phyloP scores from a whole-genome alignment of 2,888 invertebrate genomes.

The Ormia ochracea region DNA sequence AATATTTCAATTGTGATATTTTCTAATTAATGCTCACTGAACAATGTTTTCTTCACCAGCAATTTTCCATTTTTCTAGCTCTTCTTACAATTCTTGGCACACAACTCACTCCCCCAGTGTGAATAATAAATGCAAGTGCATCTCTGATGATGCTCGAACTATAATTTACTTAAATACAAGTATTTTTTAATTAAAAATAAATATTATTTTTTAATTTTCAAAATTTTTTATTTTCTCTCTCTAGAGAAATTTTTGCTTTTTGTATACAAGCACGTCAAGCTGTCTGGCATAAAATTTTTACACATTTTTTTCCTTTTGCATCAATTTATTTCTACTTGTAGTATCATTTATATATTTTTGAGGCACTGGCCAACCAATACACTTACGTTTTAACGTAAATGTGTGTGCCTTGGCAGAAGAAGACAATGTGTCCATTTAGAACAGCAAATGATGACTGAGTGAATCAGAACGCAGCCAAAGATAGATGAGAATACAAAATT shows the following conservation, averaged over 20 bases:
- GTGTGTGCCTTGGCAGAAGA: neutral
- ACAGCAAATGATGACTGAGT: slow-evolving; percentile 8
- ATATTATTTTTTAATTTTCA: slow-evolving; percentile 41
- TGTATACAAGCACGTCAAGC: slow-evolving; percentile 46
- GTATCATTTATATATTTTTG: neutral
- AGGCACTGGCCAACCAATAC: neutral
- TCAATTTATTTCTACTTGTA: slow-evolving; percentile 20
- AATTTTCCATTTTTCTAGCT: neutral
- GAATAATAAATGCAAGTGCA: slow-evolving; percentile 13
- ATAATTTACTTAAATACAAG: neutral
- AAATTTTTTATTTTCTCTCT: neutral
- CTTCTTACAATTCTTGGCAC: neutral
- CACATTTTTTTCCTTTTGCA: slow-evolving; percentile 36
- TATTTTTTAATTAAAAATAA: slow-evolving; percentile 53
- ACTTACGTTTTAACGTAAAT: neutral
- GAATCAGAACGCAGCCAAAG: slow-evolving; percentile 13
- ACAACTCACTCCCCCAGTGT: neutral
- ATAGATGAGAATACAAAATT: neutral
- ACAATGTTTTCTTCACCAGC: neutral
- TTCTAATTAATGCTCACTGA: no score
- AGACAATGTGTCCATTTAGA: slow-evolving; percentile 3
- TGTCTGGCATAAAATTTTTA: slow-evolving; percentile 47
- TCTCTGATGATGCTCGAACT: neutral
- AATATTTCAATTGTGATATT: no score
- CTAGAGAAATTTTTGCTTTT: neutral